Percentiles rank a stretch among this genome's conserved stretches.
phyloP scores from a whole-genome alignment of 2,888 invertebrate species.

The Apamea monoglypha region DNA sequence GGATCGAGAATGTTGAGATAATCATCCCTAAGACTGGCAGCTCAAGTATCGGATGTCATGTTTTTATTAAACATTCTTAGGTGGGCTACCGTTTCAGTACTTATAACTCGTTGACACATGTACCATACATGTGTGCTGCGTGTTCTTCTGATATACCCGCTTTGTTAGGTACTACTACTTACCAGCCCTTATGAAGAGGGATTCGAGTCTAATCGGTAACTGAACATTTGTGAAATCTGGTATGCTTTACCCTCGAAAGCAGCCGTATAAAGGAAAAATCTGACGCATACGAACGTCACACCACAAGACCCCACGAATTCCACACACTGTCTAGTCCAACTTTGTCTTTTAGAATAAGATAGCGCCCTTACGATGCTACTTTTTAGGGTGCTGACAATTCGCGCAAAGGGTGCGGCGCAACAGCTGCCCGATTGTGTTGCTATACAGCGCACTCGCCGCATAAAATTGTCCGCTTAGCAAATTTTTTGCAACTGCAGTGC shows the following conservation, averaged over 20 bases:
- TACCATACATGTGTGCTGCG: too few species aligned
- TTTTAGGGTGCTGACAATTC: slow-evolving; percentile 40
- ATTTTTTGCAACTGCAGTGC: not conserved
- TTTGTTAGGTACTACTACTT: not conserved
- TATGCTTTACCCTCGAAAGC: not conserved
- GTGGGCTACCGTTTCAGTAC: not conserved
- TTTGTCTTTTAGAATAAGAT: slow-evolving; percentile 34
- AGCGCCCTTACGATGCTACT: not conserved
- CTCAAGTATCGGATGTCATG: not conserved
- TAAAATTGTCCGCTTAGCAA: not conserved
- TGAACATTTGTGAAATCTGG: not conserved
- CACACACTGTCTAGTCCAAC: slow-evolving; percentile 9
- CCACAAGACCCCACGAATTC: not conserved
- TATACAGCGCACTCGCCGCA: not conserved
- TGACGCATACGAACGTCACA: not conserved
- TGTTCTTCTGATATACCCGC: not conserved
- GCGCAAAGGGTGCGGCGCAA: slow-evolving; percentile 29
- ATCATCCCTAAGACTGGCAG: slow-evolving; percentile 5
- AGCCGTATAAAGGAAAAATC: not conserved
- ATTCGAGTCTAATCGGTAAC: not conserved
- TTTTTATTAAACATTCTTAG: not conserved
- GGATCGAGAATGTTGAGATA: slow-evolving; percentile 11
- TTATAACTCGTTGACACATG: not conserved
- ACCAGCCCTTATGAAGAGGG: not conserved
- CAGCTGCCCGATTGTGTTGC: slow-evolving; percentile 41